Conservation (phyloP, 2,797 vertebrate genomes). For the Manis pentadactyla region DNA sequence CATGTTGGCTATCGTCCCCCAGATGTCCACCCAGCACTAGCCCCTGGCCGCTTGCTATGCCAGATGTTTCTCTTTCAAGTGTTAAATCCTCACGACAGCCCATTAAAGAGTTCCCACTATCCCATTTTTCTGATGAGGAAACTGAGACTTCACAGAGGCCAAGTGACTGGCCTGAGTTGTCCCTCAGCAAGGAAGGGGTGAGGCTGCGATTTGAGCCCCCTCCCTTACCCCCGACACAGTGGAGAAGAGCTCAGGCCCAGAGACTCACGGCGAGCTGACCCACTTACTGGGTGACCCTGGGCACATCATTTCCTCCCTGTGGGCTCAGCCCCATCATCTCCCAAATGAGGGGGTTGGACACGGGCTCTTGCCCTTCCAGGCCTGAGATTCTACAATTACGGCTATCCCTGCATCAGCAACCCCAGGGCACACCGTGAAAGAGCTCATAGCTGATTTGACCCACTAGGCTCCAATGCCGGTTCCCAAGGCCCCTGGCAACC, state of each 20-base stretch:
- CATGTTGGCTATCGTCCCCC: neutral
- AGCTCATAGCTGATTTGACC: conserved; percentile 42
- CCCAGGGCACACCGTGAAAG: conserved; percentile 57
- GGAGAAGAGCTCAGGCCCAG: neutral
- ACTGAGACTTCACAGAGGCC: neutral
- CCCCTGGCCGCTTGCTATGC: neutral
- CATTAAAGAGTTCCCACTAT: neutral
- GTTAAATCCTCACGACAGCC: neutral
- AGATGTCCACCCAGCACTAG: neutral
- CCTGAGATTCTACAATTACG: conserved; percentile 69
- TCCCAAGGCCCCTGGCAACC: neutral
- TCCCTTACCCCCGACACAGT: neutral
- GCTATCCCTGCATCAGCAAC: conserved; percentile 71
- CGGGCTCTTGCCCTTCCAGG: conserved; percentile 63
- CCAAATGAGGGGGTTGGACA: conserved; percentile 77
- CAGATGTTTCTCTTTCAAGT: neutral
- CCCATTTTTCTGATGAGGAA: neutral
- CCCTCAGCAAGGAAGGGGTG: neutral
- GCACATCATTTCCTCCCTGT: neutral
- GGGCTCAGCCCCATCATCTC: conserved; percentile 64
- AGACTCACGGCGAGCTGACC: neutral
- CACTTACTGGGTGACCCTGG: neutral
- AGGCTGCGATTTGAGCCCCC: neutral
- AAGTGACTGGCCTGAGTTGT: neutral
- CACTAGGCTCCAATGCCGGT: conserved; percentile 22